Evolutionary conservation across 2,797 vertebrate genomes (phyloP).

Genomic region (Gymnoscopelus braueri): DNA sequence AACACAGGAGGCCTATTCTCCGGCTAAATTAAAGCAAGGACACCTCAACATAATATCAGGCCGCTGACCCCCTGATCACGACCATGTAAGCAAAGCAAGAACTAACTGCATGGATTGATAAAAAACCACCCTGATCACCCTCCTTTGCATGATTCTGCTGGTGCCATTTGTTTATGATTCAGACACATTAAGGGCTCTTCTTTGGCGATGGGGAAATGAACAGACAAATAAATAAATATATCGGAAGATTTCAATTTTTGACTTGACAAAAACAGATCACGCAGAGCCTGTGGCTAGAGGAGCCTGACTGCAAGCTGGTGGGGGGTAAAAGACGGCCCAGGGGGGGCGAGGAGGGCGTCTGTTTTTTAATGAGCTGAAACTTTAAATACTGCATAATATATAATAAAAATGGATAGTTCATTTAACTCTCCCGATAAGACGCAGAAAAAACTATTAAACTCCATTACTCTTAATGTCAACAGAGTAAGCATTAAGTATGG

Average conservation of each 20-base stretch:
- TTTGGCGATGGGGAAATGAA: constrained; percentile 51
- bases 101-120: constrained; percentile 26
- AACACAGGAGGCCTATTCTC: constrained; percentile 49
- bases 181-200: constrained; percentile 56
- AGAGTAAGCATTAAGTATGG: constrained; percentile 94
- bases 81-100: constrained; percentile 35
- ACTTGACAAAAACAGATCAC: constrained; percentile 84
- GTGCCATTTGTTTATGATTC: constrained; percentile 55
- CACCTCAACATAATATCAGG: constrained; percentile 47
- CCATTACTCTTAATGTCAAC: constrained; percentile 97
- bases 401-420: constrained; percentile 98
- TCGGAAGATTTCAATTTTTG: constrained; percentile 75
- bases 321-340: constrained; percentile 92
- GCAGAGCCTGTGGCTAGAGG: constrained; percentile 89
- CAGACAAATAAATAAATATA: constrained; percentile 82
- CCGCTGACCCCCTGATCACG: constrained; percentile 23
- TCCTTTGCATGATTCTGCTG: constrained; percentile 37
- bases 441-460: constrained; percentile 95
- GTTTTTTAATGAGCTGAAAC: constrained; percentile 99
- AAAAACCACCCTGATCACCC: constrained; percentile 29
- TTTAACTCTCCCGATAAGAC: constrained; percentile 96
- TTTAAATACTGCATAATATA: constrained; percentile 99
- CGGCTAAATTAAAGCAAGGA: constrained; percentile 45
- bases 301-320: constrained; percentile 87
- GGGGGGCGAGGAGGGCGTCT: constrained; percentile 84